Conservation (phyloP, 2,113 vertebrate species). For the Ailurus styani region DNA sequence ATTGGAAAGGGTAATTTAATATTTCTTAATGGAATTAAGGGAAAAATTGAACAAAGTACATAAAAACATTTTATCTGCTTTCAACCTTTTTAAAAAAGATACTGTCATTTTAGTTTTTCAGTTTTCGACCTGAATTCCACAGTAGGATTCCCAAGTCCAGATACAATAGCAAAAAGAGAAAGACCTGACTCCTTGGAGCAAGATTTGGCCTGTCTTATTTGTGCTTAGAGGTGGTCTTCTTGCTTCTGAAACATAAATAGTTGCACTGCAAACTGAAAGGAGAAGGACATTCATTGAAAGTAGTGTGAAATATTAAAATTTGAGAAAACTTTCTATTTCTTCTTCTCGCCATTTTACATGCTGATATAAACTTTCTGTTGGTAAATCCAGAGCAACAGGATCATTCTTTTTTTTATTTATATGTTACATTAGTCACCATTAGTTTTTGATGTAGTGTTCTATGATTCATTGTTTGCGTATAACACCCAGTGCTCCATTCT, state of each 20-base stretch:
- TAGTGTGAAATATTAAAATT: background rate
- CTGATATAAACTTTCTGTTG: background rate
- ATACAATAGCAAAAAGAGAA: background rate
- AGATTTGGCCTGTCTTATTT: background rate
- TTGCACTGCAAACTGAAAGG: background rate
- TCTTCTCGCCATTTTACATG: background rate
- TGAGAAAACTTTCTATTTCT: background rate
- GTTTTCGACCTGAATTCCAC: background rate
- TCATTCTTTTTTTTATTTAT: background rate
- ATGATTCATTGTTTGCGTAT: background rate
- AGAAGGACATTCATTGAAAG: background rate
- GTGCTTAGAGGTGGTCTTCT: background rate
- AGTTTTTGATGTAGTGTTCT: background rate
- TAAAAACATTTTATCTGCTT: background rate
- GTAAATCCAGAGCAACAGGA: background rate
- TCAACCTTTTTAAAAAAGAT: background rate
- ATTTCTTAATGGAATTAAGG: background rate
- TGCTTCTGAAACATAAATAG: background rate
- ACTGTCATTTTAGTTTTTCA: background rate
- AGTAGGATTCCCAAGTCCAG: background rate
- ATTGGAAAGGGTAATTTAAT: background rate
- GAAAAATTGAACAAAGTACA: background rate
- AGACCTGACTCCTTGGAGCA: background rate
- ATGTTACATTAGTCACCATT: background rate
- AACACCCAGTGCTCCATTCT: background rate